Evolutionary conservation across 2,797 vertebrate species (phyloP).

Genomic region (Sandelia bainsii): DNA sequence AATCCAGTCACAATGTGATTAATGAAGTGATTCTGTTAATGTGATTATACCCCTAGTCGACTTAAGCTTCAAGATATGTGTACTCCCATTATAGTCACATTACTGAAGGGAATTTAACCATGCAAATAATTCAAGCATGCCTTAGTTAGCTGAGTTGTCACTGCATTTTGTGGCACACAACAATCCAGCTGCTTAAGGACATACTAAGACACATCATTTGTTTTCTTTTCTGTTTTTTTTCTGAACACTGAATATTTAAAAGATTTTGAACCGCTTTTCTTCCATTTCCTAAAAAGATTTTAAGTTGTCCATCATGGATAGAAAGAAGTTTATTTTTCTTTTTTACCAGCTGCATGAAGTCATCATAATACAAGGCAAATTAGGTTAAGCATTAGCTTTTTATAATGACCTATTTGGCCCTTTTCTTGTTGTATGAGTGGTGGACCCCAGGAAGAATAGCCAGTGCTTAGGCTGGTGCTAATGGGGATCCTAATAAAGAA

Average conservation of each 20-base stretch:
- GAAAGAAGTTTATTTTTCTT: background rate
- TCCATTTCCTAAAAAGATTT: too few relatives aligned
- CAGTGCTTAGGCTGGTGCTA: too few relatives aligned
- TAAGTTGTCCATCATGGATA: too few relatives aligned
- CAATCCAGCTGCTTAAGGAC: background rate
- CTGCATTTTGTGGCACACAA: background rate
- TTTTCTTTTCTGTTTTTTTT: background rate
- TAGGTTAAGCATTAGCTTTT: background rate
- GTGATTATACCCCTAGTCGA: slow-evolving; percentile 12
- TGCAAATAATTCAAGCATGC: slow-evolving; percentile 25
- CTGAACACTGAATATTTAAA: background rate
- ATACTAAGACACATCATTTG: background rate
- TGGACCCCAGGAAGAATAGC: too few relatives aligned
- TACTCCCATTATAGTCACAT: slow-evolving; percentile 15
- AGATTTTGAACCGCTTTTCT: too few relatives aligned
- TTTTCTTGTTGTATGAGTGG: background rate
- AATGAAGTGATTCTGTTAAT: slow-evolving; percentile 29
- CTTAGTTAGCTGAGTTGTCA: slow-evolving; percentile 9
- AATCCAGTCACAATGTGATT: slow-evolving; percentile 21
- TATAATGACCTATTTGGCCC: background rate
- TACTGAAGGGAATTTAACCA: slow-evolving; percentile 27
- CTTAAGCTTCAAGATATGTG: slow-evolving; percentile 30
- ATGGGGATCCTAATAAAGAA: background rate
- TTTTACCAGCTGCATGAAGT: background rate
- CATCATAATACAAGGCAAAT: background rate